Base-by-base conservation (phyloP, 2,797 vertebrate genomes). In the Gymnothorax javanicus region DNA sequence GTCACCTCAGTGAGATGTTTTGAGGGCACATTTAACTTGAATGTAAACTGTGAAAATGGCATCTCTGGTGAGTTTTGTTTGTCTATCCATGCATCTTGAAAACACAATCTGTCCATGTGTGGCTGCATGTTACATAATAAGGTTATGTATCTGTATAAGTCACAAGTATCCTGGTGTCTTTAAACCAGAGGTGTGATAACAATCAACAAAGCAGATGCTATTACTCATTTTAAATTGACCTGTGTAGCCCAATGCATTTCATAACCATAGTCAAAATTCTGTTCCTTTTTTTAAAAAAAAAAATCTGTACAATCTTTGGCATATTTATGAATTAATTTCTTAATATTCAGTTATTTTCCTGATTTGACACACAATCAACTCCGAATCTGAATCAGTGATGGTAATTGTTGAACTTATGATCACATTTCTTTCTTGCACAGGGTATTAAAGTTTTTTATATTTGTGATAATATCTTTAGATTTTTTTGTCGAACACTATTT, bases 1-100 rank as follows among this genome's bases (percentile, higher is more conserved):
- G 33, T 50, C 20, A 52, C 73, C 73, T 77, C 33, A 52, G 52
- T 50, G 33, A 77, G 73, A 17, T 50, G 27, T 54, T 79, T 43
- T 54, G 52, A 56, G 17, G 17, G 25, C 50, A 54, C 77, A 77
- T 50, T 77, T 6, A 77, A 77, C 73, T 75, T 50, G 15, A 77
- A 77, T 15, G 13, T 33, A 77, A 87, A 83, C 56, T 83, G 81
- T 83, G 86, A 33, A 60, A 54, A 56, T 56, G 17, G 33, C 2
- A 62, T 69, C 23, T 83, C 73, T 86, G 59, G 54, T 67, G 60
- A 12, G 20, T 20, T 57, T 58, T 81, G 77, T 81, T 58, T 27
- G 56, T 59, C 82, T 59, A 7, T 56, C 52, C 50, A 81, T 56
- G 77, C 50, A 8, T 81, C 8, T 81, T 17, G 20, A 81, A 81